Conservation (phyloP, 1,140 invertebrate species). For the Idris sp. region DNA sequence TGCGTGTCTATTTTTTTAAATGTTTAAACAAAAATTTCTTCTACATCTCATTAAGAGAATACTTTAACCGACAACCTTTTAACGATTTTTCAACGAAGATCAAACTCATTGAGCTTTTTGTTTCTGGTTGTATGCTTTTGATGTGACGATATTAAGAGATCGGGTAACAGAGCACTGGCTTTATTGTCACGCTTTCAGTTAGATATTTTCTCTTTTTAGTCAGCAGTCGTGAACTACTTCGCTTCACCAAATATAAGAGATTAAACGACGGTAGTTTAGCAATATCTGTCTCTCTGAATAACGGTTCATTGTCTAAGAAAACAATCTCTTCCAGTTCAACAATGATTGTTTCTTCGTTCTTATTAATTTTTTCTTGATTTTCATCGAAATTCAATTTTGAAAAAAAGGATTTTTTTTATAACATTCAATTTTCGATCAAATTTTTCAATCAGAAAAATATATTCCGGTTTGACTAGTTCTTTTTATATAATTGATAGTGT, state of each 20-base stretch:
- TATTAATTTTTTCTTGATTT: neutral
- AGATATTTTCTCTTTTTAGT: conserved; percentile 30
- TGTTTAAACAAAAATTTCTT: too few relatives aligned
- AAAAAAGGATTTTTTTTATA: too few relatives aligned
- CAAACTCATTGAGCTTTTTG: conserved; percentile 35
- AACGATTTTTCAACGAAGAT: conserved; percentile 35
- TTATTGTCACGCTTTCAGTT: conserved; percentile 41
- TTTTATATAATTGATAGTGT: too few relatives aligned
- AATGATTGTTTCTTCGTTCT: neutral
- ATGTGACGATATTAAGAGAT: conserved; percentile 53
- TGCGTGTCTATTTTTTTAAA: too few relatives aligned
- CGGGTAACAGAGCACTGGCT: conserved; percentile 31
- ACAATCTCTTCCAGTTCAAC: conserved; percentile 13
- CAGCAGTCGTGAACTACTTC: conserved; percentile 14
- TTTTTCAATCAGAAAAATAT: too few relatives aligned
- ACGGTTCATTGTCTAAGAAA: conserved; percentile 20
- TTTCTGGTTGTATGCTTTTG: conserved; percentile 41
- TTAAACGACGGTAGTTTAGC: conserved; percentile 24
- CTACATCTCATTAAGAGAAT: too few relatives aligned
- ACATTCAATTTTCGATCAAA: too few relatives aligned
- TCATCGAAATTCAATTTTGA: neutral
- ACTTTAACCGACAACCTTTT: conserved; percentile 66
- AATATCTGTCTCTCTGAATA: conserved; percentile 36
- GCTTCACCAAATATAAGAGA: conserved; percentile 23
- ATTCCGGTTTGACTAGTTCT: too few relatives aligned